These are phyloP conservation scores for Ranitomeya imitator DNA, from an alignment of 2,113 vertebrate species.

Conservation along the genomic window DNA sequence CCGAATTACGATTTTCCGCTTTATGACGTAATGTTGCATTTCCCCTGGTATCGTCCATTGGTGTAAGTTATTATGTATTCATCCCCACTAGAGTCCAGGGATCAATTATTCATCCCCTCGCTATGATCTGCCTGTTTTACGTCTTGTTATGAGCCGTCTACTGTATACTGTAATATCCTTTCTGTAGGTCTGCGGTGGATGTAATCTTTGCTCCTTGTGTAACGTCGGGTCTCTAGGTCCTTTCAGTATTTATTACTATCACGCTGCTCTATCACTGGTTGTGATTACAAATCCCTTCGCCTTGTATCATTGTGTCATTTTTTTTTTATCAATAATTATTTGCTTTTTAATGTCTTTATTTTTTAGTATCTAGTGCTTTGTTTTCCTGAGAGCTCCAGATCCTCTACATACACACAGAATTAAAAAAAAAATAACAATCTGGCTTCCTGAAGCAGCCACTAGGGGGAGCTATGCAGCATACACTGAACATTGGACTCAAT, in stretches of 20 bases:
- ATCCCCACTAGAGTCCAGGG: not conserved
- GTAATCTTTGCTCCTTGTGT: not conserved
- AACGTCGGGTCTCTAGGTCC: not conserved
- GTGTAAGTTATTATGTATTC: not conserved
- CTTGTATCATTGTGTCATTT: not conserved
- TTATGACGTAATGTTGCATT: not conserved
- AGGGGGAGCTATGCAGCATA: not conserved
- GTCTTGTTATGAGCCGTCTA: not conserved
- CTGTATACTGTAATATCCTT: conserved; percentile 6
- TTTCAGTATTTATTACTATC: not conserved
- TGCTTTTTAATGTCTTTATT: not conserved
- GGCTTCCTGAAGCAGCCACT: not conserved
- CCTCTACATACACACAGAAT: not conserved
- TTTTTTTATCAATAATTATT: not conserved
- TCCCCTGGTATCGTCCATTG: not conserved
- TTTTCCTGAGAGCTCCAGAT: not conserved
- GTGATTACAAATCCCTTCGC: not conserved
- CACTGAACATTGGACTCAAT: too few relatives aligned
- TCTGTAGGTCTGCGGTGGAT: conserved; percentile 7
- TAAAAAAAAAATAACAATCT: not conserved
- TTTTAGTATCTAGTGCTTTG: not conserved
- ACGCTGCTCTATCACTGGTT: not conserved
- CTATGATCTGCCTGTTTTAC: not conserved
- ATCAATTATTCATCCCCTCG: conserved; percentile 2
- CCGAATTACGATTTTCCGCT: not conserved